phyloP scores from a whole-genome alignment of 2,797 vertebrate genomes.

The Lutra lutra region DNA sequence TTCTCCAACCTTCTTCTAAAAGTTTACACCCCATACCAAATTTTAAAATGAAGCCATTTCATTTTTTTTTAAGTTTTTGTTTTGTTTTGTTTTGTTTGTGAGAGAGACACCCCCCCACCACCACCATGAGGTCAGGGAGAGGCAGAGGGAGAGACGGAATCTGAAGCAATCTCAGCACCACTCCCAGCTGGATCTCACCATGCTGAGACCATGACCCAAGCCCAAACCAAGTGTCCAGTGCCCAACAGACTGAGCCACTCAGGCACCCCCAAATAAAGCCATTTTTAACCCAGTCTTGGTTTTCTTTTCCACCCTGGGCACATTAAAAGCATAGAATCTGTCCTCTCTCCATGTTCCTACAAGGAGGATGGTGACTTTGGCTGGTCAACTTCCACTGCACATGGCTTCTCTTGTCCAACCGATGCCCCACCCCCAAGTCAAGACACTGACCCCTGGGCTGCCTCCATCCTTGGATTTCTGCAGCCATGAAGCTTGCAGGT shows the following conservation, averaged over 20 bases:
- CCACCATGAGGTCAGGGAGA: neutral
- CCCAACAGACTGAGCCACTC: neutral
- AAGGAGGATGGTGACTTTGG: neutral
- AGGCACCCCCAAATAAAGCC: neutral
- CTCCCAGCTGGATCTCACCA: neutral
- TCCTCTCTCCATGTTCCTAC: slow-evolving; percentile 4
- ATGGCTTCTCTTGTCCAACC: neutral
- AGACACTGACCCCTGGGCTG: neutral
- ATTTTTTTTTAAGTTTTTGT: no score
- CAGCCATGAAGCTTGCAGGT: fast-evolving
- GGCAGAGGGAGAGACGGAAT: neutral
- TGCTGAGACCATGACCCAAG: neutral
- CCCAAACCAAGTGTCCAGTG: neutral
- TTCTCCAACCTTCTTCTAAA: neutral
- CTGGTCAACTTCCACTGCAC: neutral
- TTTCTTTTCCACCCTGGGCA: slow-evolving; percentile 7
- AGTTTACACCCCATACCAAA: neutral
- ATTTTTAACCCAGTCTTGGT: neutral
- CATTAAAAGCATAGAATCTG: neutral
- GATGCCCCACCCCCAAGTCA: neutral
- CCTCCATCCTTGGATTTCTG: neutral
- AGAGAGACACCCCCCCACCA: neutral
- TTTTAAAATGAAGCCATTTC: neutral
- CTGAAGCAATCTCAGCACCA: neutral
- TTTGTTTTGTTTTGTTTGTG: neutral